phyloP scores from a whole-genome alignment of 2,888 invertebrate genomes.

The Sclerodermus sp. region DNA sequence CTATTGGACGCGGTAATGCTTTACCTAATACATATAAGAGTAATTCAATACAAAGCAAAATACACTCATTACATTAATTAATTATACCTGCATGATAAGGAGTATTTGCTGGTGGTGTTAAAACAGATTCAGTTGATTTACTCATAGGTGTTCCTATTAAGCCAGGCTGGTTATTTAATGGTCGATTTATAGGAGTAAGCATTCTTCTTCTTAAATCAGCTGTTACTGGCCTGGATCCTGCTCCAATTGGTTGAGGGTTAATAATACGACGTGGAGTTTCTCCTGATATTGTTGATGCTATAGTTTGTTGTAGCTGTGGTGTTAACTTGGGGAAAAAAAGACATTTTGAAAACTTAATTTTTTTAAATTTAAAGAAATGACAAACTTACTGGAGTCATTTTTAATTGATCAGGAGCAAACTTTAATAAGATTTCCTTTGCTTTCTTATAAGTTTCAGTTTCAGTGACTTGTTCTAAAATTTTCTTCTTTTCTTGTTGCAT shows the following conservation, averaged over 20 bases:
- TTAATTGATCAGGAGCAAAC: slow-evolving; percentile 71
- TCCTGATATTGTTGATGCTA: slow-evolving; percentile 15
- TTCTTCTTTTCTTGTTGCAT: slow-evolving; percentile 82
- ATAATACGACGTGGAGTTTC: slow-evolving; percentile 32
- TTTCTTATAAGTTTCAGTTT: slow-evolving; percentile 95
- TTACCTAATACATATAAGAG: slow-evolving; percentile 38
- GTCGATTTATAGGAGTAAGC: slow-evolving; percentile 32
- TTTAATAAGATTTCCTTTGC: slow-evolving; percentile 87
- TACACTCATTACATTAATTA: too few species aligned
- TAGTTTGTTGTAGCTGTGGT: slow-evolving; percentile 36
- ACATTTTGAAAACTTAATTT: slow-evolving; percentile 3
- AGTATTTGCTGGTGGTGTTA: slow-evolving; percentile 30
- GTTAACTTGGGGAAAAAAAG: slow-evolving; percentile 42
- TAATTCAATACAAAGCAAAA: too few species aligned
- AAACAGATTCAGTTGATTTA: slow-evolving; percentile 24
- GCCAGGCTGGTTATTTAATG: slow-evolving; percentile 25
- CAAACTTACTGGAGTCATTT: slow-evolving; percentile 47
- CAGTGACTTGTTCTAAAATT: slow-evolving; percentile 93
- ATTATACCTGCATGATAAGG: slow-evolving; percentile 27
- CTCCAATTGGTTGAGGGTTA: slow-evolving; percentile 29
- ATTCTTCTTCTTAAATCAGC: slow-evolving; percentile 44
- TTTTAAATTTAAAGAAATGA: background rate
- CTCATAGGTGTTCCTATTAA: slow-evolving; percentile 23
- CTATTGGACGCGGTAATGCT: slow-evolving; percentile 69
- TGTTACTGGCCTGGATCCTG: slow-evolving; percentile 27